Base-by-base conservation (phyloP, 2,888 invertebrate species). In the Anoplius nigerrimus region DNA sequence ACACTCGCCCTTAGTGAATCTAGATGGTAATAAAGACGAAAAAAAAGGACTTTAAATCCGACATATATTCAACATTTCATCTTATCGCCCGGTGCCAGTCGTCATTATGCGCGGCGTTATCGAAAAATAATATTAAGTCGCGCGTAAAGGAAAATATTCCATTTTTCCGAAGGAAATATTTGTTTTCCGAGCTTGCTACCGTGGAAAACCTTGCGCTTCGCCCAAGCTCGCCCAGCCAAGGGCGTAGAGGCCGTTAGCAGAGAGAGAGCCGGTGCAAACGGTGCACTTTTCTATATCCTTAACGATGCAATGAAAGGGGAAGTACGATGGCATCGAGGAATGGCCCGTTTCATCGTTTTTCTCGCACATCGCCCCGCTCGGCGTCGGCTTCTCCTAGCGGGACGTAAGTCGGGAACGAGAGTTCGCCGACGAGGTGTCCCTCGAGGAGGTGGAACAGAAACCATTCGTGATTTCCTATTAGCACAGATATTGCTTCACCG, bases 381-480 rank as follows among this genome's bases (percentile, higher is more conserved):
- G n/a, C n/a, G n/a, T 53, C 63, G 60, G 58, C 20, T 56, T 55
- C 46, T 58, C 69, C 60, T 71, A 57, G 8, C 34, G 34, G n/a
- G 34, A 34, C 34, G 34, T 34, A 34, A 34, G 58, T 61, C 61
- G 71, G 56, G 42, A 45, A 42, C 57, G 51, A 58, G 66, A 16
- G 57, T 13, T 1, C n/a, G 46, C 34, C 11, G 51, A 1, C 24
- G n/a, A n/a, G n/a, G 53, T 13, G 53, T 22, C 21, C n/a, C 15
- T 15, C 13, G 24, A 58, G 58, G 58, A 58, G 68, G 62, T 62
- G 56, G 77, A 61, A 58, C 71, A 48, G 79, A 80, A 79, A 75
- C 80, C 83, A 81, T 82, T 78, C 75, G 81, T 83, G 82, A 83
- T 83, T 82, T 83, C 81, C 80, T 84, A 84, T 84, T 84, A 84